Percentiles rank a stretch among this genome's conserved stretches.
Conservation (phyloP, 2,797 vertebrate species). For the Artibeus lituratus region DNA sequence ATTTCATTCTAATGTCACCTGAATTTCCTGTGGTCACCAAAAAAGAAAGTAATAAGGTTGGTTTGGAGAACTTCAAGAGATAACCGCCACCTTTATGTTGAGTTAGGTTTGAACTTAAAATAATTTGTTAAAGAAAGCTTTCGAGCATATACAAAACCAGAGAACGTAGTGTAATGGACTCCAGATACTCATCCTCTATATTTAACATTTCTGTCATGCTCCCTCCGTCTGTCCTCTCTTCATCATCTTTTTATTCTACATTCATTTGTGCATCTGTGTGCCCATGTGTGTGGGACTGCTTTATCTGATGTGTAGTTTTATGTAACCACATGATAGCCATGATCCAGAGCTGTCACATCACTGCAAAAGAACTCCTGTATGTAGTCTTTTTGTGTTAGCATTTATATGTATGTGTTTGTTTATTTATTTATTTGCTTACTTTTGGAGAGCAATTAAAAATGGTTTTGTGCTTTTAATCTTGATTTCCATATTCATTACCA, state of each 20-base stretch:
- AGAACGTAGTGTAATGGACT: neutral
- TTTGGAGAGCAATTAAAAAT: conserved; percentile 2
- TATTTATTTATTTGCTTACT: neutral
- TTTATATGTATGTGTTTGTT: neutral
- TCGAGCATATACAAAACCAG: neutral
- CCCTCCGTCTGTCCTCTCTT: neutral
- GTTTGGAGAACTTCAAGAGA: conserved; percentile 1
- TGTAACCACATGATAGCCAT: neutral
- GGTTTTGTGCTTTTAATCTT: neutral
- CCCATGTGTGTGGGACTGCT: neutral
- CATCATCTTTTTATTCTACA: neutral
- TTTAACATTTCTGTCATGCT: neutral
- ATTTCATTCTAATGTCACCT: neutral
- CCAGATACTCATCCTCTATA: neutral
- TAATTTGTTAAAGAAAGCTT: neutral
- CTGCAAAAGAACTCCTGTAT: neutral
- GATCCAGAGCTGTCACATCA: neutral
- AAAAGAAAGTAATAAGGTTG: neutral
- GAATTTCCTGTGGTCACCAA: neutral
- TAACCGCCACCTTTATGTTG: neutral
- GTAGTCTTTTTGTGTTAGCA: neutral
- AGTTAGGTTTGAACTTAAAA: neutral
- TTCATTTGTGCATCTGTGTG: neutral
- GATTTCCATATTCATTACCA: neutral
- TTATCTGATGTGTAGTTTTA: neutral